phyloP scores from a whole-genome alignment of 2,113 vertebrate species.

The Rhipidura dahli region DNA sequence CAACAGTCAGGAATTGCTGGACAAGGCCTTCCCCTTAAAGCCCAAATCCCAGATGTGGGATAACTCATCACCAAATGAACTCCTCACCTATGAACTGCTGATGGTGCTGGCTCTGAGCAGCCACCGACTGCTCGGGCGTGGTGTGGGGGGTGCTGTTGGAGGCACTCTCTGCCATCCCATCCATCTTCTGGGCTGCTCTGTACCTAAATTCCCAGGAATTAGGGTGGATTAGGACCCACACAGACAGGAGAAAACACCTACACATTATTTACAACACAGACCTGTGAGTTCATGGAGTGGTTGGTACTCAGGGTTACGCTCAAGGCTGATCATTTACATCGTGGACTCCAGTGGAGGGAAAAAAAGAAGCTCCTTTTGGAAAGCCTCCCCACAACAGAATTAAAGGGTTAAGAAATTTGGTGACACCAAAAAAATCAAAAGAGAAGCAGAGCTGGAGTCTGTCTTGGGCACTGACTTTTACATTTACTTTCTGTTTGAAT shows the following conservation, averaged over 20 bases:
- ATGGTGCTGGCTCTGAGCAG: slow-evolving; percentile 93
- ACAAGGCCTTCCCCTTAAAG: background rate
- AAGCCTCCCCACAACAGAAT: background rate
- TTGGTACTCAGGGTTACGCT: accelerated
- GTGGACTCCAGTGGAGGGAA: background rate
- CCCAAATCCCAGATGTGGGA: background rate
- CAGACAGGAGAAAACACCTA: background rate
- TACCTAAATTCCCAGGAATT: slow-evolving; percentile 70
- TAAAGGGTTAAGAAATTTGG: background rate
- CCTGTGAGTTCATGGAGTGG: accelerated
- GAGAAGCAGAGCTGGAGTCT: background rate
- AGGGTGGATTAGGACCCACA: background rate
- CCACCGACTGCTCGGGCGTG: slow-evolving; percentile 87
- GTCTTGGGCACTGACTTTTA: background rate
- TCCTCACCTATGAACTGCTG: slow-evolving; percentile 95
- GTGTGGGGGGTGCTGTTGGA: slow-evolving; percentile 79
- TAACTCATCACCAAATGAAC: background rate
- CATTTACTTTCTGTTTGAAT: background rate
- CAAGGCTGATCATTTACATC: accelerated
- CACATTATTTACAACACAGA: accelerated
- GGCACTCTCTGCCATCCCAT: slow-evolving; percentile 82
- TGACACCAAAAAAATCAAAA: background rate
- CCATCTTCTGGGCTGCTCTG: slow-evolving; percentile 90
- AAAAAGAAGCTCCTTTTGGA: background rate
- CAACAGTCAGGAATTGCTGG: background rate